Conservation (phyloP, 1,140 invertebrate species). For the Alviniconcha marisindica region DNA sequence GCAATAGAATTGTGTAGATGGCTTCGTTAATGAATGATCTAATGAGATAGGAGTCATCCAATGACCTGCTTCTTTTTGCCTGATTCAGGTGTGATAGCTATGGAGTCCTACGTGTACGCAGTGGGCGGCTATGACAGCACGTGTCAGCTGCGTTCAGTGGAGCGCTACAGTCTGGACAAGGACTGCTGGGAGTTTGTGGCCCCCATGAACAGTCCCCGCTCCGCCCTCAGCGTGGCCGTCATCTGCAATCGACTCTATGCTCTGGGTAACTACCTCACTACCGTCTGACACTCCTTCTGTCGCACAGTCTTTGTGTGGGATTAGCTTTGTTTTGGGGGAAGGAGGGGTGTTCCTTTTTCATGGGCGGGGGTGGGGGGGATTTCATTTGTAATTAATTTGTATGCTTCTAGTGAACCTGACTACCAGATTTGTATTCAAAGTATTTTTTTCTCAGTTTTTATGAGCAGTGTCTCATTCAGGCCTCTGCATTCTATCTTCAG, state of each 20-base stretch:
- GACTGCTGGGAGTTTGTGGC: constrained; percentile 74
- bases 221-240: constrained; percentile 91
- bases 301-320: neutral
- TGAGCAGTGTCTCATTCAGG: too few species aligned
- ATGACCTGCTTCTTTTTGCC: neutral
- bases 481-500: too few species aligned
- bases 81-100: constrained; percentile 82
- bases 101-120: constrained; percentile 74
- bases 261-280: constrained; percentile 79
- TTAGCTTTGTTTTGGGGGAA: too few species aligned
- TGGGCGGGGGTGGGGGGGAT: too few species aligned
- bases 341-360: too few species aligned
- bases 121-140: constrained; percentile 75
- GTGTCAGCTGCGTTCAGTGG: constrained; percentile 72
- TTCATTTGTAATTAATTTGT: too few species aligned
- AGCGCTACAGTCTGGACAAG: constrained; percentile 70
- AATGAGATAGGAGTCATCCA: too few species aligned
- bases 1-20: too few species aligned
- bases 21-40: too few species aligned
- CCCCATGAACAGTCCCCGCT: constrained; percentile 82
- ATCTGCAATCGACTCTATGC: constrained; percentile 92
- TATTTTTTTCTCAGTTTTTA: too few species aligned
- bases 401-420: too few species aligned
- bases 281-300: neutral
- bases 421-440: too few species aligned